phyloP scores from a whole-genome alignment of 2,113 vertebrate species.

The Nerophis ophidion region DNA sequence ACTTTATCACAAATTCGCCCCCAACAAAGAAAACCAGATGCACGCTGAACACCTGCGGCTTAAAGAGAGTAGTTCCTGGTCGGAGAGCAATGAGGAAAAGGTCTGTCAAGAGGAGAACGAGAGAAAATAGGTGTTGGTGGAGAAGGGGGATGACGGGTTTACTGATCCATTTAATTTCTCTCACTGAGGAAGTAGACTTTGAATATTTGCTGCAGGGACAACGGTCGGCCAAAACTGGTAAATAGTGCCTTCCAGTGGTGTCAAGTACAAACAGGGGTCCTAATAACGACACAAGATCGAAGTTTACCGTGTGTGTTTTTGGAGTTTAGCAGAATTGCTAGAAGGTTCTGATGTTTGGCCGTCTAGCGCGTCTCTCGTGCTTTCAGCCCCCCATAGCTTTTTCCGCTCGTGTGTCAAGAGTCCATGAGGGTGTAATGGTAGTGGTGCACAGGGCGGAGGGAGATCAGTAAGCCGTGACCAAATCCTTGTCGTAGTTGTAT shows the following conservation, averaged over 20 bases:
- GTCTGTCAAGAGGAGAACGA: slow-evolving; percentile 32
- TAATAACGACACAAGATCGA: slow-evolving; percentile 33
- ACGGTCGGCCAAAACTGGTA: slow-evolving; percentile 32
- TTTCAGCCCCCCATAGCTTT: slow-evolving; percentile 45
- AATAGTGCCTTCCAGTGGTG: slow-evolving; percentile 45
- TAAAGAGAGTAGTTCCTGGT: slow-evolving; percentile 67
- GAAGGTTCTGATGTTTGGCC: slow-evolving; percentile 57
- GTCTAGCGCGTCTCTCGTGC: slow-evolving; percentile 47
- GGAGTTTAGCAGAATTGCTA: slow-evolving; percentile 43
- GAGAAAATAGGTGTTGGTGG: slow-evolving; percentile 1
- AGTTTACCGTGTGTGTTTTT: slow-evolving; percentile 47
- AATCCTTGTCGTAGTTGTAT: slow-evolving; percentile 91
- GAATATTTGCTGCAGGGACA: slow-evolving; percentile 47
- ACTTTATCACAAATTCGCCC: slow-evolving; percentile 48
- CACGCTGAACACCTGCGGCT: slow-evolving; percentile 43
- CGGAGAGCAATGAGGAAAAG: slow-evolving; percentile 49
- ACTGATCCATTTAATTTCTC: slow-evolving; percentile 41
- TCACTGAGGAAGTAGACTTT: slow-evolving; percentile 44
- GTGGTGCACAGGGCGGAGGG: slow-evolving; percentile 31
- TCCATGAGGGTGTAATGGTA: slow-evolving; percentile 48
- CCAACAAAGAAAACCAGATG: slow-evolving; percentile 33
- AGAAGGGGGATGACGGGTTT: slow-evolving; percentile 36
- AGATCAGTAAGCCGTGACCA: slow-evolving; percentile 93
- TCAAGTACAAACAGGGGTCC: slow-evolving; percentile 55
- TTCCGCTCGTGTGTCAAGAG: slow-evolving; percentile 49